Evolutionary conservation across 2,113 vertebrate genomes (phyloP).

Genomic region (Anhinga rufa): DNA sequence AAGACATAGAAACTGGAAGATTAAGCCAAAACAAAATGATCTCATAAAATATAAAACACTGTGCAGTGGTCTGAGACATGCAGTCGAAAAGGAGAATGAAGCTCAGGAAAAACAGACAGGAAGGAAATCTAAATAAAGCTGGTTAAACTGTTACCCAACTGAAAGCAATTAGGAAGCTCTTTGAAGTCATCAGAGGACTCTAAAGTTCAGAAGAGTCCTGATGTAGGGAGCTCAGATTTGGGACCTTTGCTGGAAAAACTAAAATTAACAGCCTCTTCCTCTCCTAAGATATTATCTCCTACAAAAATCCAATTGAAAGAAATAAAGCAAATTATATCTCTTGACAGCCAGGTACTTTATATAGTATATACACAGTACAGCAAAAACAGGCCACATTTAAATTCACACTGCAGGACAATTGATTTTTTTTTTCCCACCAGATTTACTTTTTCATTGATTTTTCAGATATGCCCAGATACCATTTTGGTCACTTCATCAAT

Average conservation of each 20-base stretch:
- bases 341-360: neutral
- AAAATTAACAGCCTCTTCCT: neutral
- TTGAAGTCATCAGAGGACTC: neutral
- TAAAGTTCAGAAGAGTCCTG: neutral
- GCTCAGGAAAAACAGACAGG: neutral
- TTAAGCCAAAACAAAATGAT: neutral
- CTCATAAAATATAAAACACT: neutral
- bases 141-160: neutral
- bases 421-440: neutral
- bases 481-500: neutral
- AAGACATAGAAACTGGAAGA: neutral
- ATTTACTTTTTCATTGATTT: conserved; percentile 21
- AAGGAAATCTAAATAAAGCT: neutral
- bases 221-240: neutral
- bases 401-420: neutral
- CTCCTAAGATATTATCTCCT: neutral
- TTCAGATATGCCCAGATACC: neutral
- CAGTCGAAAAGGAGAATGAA: neutral
- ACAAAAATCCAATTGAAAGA: neutral
- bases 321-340: neutral
- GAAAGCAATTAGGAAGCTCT: neutral
- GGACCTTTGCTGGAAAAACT: neutral
- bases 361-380: neutral
- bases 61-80: neutral
- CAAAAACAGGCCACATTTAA: neutral